Evolutionary conservation across 2,113 vertebrate genomes (phyloP).

Genomic region (Pseudolaguvia tuberculata): DNA sequence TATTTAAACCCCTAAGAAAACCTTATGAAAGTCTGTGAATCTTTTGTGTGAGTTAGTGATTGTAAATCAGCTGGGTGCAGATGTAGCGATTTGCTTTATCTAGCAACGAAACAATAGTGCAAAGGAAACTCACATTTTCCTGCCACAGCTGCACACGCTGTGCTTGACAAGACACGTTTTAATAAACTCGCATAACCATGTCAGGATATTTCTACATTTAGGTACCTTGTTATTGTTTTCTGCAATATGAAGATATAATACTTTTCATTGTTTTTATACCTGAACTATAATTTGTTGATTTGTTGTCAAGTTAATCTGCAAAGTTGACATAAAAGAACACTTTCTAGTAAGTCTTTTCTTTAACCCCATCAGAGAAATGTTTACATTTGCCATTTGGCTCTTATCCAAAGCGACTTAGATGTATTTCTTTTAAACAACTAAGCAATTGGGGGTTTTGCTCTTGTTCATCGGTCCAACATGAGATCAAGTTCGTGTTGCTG

Average conservation of each 20-base stretch:
- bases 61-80: conserved; percentile 25
- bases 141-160: conserved; percentile 16
- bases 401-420: no score
- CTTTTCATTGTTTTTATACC: not conserved
- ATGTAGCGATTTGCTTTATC: conserved; percentile 38
- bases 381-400: no score
- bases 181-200: conserved; percentile 13
- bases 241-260: not conserved
- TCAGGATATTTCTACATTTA: not conserved
- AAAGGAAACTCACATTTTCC: conserved; percentile 50
- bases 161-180: conserved; percentile 18
- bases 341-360: not conserved
- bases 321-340: no score
- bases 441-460: no score
- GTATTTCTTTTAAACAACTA: no score
- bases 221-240: not conserved
- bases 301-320: not conserved
- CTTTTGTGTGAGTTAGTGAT: not conserved
- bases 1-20: not conserved
- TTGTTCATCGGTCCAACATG: no score
- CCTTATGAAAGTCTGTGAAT: not conserved
- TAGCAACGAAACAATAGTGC: conserved; percentile 43
- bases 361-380: no score
- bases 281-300: no score
- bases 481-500: no score